phyloP scores from a whole-genome alignment of 2,888 invertebrate genomes.

The Brachyptera risi region DNA sequence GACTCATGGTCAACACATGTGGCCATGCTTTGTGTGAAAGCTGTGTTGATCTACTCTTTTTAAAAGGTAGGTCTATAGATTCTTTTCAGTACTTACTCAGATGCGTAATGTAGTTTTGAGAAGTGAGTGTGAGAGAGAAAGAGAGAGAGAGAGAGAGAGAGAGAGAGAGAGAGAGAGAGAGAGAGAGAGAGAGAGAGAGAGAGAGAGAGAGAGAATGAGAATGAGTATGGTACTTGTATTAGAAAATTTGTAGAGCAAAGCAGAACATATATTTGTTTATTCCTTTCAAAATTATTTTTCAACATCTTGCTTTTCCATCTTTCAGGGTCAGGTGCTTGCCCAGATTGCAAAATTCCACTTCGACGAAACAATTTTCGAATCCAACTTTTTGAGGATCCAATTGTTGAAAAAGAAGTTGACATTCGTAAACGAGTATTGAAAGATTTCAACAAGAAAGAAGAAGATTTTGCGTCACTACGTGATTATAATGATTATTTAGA shows the following conservation, averaged over 20 bases:
- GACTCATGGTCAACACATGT: constrained; percentile 97
- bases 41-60: constrained; percentile 92
- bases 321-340: constrained; percentile 91
- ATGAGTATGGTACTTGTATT: too few species aligned
- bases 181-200: too few species aligned
- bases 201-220: too few species aligned
- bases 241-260: too few species aligned
- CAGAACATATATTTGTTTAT: too few species aligned
- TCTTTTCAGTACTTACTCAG: neutral
- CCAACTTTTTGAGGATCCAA: constrained; percentile 93
- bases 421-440: constrained; percentile 82
- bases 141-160: too few species aligned
- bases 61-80: constrained; percentile 67
- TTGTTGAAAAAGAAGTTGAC: constrained; percentile 96
- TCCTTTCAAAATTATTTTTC: too few species aligned
- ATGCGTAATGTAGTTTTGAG: too few species aligned
- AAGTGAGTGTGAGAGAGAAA: too few species aligned
- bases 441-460: constrained; percentile 93
- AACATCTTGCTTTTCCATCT: too few species aligned
- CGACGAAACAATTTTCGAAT: constrained; percentile 87
- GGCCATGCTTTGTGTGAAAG: constrained; percentile 97
- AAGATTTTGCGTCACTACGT: constrained; percentile 76
- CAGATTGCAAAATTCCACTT: constrained; percentile 86
- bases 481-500: constrained; percentile 97
- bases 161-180: too few species aligned